A percentile compares a stretch with the other conserved stretches of the same genome.
Evolutionary conservation across 1,140 invertebrate genomes (phyloP).

Genomic region (Plectrocnemia conspersa): DNA sequence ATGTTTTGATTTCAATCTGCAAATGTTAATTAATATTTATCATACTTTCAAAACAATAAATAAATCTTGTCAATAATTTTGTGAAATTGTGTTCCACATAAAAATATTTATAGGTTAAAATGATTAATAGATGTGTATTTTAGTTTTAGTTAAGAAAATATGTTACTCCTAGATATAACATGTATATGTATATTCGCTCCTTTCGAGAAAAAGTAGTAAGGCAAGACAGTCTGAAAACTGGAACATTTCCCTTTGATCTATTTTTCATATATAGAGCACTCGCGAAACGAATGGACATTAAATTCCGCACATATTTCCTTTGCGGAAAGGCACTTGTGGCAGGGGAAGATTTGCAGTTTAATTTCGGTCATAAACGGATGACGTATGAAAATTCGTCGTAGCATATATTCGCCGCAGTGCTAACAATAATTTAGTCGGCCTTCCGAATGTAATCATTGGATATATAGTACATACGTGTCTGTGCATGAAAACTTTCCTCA

Average conservation of each 20-base stretch:
- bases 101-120: background rate
- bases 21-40: no score
- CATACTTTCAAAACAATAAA: background rate
- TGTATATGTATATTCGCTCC: background rate
- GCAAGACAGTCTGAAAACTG: constrained; percentile 10
- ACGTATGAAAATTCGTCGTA: no score
- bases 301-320: constrained; percentile 17
- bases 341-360: constrained; percentile 10
- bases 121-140: background rate
- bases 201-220: background rate
- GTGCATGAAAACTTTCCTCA: no score
- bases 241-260: constrained; percentile 13
- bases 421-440: no score
- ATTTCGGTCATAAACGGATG: constrained; percentile 5
- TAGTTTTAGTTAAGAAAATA: background rate
- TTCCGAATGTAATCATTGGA: no score
- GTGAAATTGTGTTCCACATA: background rate
- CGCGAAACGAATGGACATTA: constrained; percentile 13
- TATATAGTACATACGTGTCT: no score
- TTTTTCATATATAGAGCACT: constrained; percentile 16
- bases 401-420: no score
- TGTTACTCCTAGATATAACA: background rate
- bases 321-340: constrained; percentile 4
- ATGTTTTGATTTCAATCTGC: no score
- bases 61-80: background rate